These are phyloP conservation scores for Mesorhabditis spiculigera DNA, from an alignment of 2,888 invertebrate species.

Conservation along the genomic window DNA sequence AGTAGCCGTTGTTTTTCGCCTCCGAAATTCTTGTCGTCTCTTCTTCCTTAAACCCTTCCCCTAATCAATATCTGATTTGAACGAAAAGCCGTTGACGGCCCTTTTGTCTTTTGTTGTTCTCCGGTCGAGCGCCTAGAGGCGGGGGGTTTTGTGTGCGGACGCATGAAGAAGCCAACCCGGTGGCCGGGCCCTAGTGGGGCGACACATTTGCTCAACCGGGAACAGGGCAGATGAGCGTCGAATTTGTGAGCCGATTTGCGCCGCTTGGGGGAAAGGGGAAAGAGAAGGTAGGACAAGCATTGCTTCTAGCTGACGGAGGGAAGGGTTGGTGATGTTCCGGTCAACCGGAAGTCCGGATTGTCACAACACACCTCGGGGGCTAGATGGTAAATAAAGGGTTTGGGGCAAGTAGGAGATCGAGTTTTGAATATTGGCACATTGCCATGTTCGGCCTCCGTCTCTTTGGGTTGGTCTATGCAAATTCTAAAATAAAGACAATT, in stretches of 20 bases:
- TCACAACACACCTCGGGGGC: no score
- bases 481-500: no score
- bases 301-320: background rate
- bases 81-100: no score
- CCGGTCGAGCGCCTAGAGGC: constrained; percentile 15
- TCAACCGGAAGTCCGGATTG: no score
- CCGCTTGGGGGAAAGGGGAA: no score
- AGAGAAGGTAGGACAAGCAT: constrained; percentile 1
- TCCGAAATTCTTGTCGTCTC: background rate
- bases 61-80: constrained; percentile 7
- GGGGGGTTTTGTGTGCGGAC: constrained; percentile 8
- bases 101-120: constrained; percentile 13
- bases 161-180: constrained; percentile 12
- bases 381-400: no score
- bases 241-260: background rate
- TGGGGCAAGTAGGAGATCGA: no score
- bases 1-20: background rate
- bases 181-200: background rate
- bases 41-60: constrained; percentile 14
- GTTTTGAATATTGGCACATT: no score
- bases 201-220: constrained; percentile 2
- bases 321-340: no score
- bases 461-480: no score
- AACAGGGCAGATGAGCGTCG: background rate
- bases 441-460: no score